phyloP scores from a whole-genome alignment of 2,797 vertebrate species.

The Enteromius radiatus region DNA sequence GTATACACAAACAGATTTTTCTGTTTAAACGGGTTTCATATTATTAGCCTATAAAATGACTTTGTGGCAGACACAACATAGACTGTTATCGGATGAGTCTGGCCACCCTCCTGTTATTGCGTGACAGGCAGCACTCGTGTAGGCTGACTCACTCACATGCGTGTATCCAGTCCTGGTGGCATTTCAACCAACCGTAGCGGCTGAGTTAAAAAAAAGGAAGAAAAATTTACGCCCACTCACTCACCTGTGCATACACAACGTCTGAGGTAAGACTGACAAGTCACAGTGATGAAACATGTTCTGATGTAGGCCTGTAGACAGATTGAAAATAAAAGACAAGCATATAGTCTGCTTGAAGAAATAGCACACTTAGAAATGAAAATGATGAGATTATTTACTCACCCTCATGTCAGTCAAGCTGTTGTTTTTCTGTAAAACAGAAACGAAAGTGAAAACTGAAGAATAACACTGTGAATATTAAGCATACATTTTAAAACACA shows the following conservation, averaged over 20 bases:
- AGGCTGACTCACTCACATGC: constrained; percentile 63
- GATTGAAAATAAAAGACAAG: not conserved
- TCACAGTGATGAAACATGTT: constrained; percentile 48
- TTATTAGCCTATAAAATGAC: constrained; percentile 16
- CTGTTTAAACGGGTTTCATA: not conserved
- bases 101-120: constrained; percentile 59
- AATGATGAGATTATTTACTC: not conserved
- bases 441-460: not conserved
- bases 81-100: constrained; percentile 56
- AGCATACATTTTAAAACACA: not conserved
- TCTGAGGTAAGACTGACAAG: constrained; percentile 55
- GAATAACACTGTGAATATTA: not conserved
- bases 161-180: constrained; percentile 64
- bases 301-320: not conserved
- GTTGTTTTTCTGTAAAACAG: not conserved
- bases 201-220: constrained; percentile 55
- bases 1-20: not conserved
- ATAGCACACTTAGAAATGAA: not conserved
- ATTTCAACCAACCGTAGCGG: constrained; percentile 64
- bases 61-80: constrained; percentile 63
- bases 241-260: constrained; percentile 67
- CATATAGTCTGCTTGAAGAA: not conserved
- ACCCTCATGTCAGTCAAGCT: not conserved
- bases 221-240: constrained; percentile 65
- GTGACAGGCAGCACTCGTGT: constrained; percentile 61